Conservation (phyloP, 2,888 invertebrate species). For the Brenthis hecate region DNA sequence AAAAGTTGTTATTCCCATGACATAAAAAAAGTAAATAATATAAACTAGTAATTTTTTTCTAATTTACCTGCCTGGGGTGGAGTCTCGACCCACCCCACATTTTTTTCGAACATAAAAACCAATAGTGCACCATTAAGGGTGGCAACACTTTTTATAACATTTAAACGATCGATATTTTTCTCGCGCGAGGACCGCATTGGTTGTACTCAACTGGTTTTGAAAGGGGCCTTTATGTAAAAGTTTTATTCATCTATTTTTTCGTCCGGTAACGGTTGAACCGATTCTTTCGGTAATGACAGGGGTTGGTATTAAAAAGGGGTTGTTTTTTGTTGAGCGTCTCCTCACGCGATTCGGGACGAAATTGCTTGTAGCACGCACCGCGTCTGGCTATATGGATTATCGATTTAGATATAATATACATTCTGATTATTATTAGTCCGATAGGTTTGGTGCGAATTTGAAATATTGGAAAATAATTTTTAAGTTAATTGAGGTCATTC, state of each 20-base stretch:
- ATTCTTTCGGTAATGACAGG: conserved; percentile 77
- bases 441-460: not conserved
- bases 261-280: conserved; percentile 69
- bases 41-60: conserved; percentile 42
- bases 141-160: conserved; percentile 65
- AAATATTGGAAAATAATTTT: not conserved
- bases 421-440: not conserved
- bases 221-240: conserved; percentile 70
- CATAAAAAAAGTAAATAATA: not conserved
- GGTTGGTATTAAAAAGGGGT: conserved; percentile 66
- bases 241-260: conserved; percentile 76
- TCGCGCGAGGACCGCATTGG: conserved; percentile 65
- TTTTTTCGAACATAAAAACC: conserved; percentile 70
- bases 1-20: not conserved
- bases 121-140: conserved; percentile 66
- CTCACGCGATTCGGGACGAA: conserved; percentile 72
- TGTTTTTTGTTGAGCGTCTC: conserved; percentile 66
- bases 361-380: conserved; percentile 68
- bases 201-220: conserved; percentile 61
- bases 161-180: conserved; percentile 70
- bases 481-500: too few species aligned
- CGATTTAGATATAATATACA: conserved; percentile 42
- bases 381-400: conserved; percentile 39
- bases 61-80: conserved; percentile 72
- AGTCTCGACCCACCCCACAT: conserved; percentile 64